A percentile compares a stretch with the other conserved stretches of the same genome.
Conservation (phyloP, 2,113 vertebrate species). For the Bostrychus sinensis region DNA sequence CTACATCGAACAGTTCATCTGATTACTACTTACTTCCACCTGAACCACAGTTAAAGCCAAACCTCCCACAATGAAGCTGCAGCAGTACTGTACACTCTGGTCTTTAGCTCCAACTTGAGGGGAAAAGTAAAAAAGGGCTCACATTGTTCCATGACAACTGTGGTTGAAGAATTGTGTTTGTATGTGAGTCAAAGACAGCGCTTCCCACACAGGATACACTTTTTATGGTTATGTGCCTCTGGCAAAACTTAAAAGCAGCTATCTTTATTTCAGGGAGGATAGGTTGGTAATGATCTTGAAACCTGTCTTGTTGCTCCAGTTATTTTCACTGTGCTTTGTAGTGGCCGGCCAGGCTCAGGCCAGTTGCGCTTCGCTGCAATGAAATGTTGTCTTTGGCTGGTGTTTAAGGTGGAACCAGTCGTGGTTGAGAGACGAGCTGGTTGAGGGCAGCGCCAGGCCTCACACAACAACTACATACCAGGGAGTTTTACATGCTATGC, state of each 20-base stretch:
- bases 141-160: slow-evolving; percentile 59
- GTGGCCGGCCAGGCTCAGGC: slow-evolving; percentile 20
- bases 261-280: slow-evolving; percentile 58
- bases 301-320: slow-evolving; percentile 44
- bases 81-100: slow-evolving; percentile 67
- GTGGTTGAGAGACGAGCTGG: slow-evolving; percentile 54
- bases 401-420: slow-evolving; percentile 62
- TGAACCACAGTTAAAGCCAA: slow-evolving; percentile 24
- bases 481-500: slow-evolving; percentile 48
- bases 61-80: slow-evolving; percentile 66
- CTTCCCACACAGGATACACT: slow-evolving; percentile 66
- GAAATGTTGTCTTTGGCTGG: slow-evolving; percentile 69
- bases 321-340: slow-evolving; percentile 61
- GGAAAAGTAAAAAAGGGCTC: slow-evolving; percentile 39
- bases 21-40: background rate
- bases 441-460: slow-evolving; percentile 61
- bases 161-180: slow-evolving; percentile 38
- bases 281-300: slow-evolving; percentile 50
- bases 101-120: slow-evolving; percentile 46
- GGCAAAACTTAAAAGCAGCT: slow-evolving; percentile 58
- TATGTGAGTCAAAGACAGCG: slow-evolving; percentile 42
- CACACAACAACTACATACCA: slow-evolving; percentile 69
- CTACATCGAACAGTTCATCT: too few relatives aligned
- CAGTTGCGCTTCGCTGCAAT: slow-evolving; percentile 44
- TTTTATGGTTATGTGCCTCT: slow-evolving; percentile 59